Evolutionary conservation across 2,888 invertebrate genomes (phyloP).

Genomic region (Stenolophus ochropezus): DNA sequence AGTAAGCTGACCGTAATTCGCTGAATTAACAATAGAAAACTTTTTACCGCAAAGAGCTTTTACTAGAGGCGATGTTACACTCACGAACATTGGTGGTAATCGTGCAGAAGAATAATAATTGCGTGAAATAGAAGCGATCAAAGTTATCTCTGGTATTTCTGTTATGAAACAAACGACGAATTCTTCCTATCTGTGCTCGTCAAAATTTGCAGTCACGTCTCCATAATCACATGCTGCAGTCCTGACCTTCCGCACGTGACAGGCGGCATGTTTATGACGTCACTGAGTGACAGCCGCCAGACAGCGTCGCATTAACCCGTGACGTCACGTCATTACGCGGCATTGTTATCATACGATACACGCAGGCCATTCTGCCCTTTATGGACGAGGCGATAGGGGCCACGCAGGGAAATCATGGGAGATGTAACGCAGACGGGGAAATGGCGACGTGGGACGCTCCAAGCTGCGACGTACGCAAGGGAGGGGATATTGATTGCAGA

Average conservation of each 20-base stretch:
- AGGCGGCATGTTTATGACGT: conserved; percentile 59
- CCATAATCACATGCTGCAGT: conserved; percentile 18
- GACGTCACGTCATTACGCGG: conserved; percentile 55
- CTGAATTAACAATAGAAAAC: no score
- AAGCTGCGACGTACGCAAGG: conserved; percentile 12
- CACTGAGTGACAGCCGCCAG: conserved; percentile 57
- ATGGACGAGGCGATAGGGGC: neutral
- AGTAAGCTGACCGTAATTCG: no score
- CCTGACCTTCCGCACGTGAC: conserved; percentile 52
- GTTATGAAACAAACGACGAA: neutral
- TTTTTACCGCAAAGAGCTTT: no score
- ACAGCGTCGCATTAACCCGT: conserved; percentile 52
- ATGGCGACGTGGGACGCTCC: conserved; percentile 29
- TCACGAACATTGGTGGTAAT: no score
- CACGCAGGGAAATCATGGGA: conserved; percentile 36
- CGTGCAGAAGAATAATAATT: no score
- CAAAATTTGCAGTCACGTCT: conserved; percentile 16
- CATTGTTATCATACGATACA: conserved; percentile 45
- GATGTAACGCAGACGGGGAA: conserved; percentile 42
- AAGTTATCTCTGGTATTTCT: no score
- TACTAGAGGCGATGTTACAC: no score
- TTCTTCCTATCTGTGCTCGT: neutral
- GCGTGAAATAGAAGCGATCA: no score
- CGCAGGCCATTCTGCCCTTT: neutral
- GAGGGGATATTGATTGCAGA: conserved; percentile 47